Conservation (phyloP, 2,113 vertebrate genomes). For the Dolichallabes microphthalmus region DNA sequence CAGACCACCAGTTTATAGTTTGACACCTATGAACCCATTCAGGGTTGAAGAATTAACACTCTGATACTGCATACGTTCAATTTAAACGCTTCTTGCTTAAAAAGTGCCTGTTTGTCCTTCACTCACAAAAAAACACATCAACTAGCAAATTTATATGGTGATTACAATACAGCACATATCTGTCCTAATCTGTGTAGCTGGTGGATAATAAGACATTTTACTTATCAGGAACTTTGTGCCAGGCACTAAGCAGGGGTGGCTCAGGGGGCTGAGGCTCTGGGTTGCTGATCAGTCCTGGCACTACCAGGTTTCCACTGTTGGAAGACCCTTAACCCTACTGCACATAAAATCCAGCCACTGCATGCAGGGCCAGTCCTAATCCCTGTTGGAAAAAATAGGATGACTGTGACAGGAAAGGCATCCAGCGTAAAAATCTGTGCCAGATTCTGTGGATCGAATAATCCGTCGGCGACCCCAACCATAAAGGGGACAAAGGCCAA, state of each 20-base stretch:
- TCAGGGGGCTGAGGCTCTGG: too few species aligned
- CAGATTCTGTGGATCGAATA: too few species aligned
- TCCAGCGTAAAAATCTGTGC: too few species aligned
- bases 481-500: too few species aligned
- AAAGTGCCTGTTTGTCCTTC: conserved; percentile 31
- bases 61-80: conserved; percentile 29
- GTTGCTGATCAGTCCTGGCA: too few species aligned
- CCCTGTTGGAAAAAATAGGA: too few species aligned
- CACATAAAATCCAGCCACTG: too few species aligned
- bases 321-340: too few species aligned
- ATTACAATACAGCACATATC: conserved; percentile 17
- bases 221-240: conserved; percentile 24
- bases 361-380: too few species aligned
- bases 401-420: too few species aligned
- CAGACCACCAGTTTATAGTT: conserved; percentile 15
- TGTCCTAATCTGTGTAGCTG: conserved; percentile 10
- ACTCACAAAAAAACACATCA: conserved; percentile 22
- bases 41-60: conserved; percentile 21
- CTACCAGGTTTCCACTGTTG: too few species aligned
- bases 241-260: not conserved
- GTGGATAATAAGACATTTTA: conserved; percentile 29
- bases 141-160: conserved; percentile 19
- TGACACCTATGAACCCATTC: not conserved
- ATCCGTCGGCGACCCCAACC: too few species aligned
- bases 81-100: conserved; percentile 19